Conservation (phyloP, 2,113 vertebrate genomes). For the Todiramphus saurophagus region DNA sequence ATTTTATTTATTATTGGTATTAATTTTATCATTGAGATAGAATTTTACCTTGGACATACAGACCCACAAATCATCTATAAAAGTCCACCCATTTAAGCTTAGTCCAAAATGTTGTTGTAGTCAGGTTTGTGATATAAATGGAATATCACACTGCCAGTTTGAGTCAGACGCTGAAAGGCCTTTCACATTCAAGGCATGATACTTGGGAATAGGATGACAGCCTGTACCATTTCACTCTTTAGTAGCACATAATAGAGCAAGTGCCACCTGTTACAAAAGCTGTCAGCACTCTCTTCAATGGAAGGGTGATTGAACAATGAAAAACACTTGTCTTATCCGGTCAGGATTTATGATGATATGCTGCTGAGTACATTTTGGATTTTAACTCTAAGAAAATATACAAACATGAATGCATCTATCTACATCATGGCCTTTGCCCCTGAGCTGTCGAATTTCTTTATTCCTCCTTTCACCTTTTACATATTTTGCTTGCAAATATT, state of each 20-base stretch:
- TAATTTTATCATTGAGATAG: background rate
- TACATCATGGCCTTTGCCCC: background rate
- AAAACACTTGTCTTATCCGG: constrained; percentile 1
- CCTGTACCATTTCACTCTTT: background rate
- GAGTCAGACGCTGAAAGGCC: background rate
- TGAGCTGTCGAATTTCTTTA: background rate
- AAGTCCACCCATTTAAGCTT: background rate
- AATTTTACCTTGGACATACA: background rate
- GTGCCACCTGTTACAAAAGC: constrained; percentile 52
- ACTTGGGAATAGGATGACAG: constrained; percentile 56
- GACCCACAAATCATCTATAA: background rate
- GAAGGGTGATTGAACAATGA: background rate
- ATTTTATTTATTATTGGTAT: background rate
- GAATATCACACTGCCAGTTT: background rate
- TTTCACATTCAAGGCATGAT: constrained; percentile 32
- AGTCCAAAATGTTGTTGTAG: background rate
- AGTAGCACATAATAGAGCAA: constrained; percentile 52
- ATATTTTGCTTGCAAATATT: background rate
- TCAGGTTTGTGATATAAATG: background rate
- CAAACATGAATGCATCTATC: background rate
- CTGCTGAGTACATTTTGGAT: background rate
- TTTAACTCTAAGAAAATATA: background rate
- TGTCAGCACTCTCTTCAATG: constrained; percentile 3
- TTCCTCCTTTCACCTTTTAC: background rate
- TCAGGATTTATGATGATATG: constrained; percentile 25